These are phyloP conservation scores for Hoplostethus mediterraneus DNA, from an alignment of 2,797 vertebrate species.

Conservation along the genomic window DNA sequence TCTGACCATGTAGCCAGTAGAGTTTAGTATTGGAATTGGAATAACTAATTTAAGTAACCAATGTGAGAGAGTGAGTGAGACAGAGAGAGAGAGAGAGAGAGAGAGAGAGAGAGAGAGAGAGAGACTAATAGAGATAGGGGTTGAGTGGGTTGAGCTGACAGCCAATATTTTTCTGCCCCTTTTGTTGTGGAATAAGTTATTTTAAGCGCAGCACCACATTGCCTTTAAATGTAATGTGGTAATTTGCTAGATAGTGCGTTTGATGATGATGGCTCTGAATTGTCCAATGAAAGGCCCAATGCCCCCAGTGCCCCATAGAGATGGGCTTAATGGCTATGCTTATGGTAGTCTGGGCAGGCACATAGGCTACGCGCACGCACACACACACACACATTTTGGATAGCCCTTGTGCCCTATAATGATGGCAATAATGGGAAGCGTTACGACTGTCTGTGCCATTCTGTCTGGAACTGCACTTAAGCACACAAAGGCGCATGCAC, in stretches of 20 bases:
- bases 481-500: conserved; percentile 25
- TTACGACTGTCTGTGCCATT: conserved; percentile 58
- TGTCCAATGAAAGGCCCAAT: conserved; percentile 53
- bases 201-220: conserved; percentile 47
- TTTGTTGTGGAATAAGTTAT: conserved; percentile 57
- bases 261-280: conserved; percentile 55
- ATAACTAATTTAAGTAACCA: conserved; percentile 1
- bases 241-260: conserved; percentile 63
- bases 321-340: conserved; percentile 58
- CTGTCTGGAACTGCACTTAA: conserved; percentile 57
- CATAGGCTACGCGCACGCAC: conserved; percentile 29
- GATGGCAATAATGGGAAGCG: conserved; percentile 61
- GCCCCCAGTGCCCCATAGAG: conserved; percentile 49
- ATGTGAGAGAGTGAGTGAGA: conserved; percentile 32
- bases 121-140: conserved; percentile 2
- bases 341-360: conserved; percentile 52
- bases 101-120: conserved; percentile 34
- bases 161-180: conserved; percentile 41
- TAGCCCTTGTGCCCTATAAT: conserved; percentile 57
- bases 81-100: conserved; percentile 26
- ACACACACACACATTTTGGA: conserved; percentile 41
- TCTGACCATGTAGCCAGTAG: conserved; percentile 24
- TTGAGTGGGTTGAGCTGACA: conserved; percentile 47
- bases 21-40: conserved; percentile 38
- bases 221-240: conserved; percentile 58